These are phyloP conservation scores for Tachysurus vachellii DNA, from an alignment of 2,113 vertebrate genomes.

Conservation along the genomic window DNA sequence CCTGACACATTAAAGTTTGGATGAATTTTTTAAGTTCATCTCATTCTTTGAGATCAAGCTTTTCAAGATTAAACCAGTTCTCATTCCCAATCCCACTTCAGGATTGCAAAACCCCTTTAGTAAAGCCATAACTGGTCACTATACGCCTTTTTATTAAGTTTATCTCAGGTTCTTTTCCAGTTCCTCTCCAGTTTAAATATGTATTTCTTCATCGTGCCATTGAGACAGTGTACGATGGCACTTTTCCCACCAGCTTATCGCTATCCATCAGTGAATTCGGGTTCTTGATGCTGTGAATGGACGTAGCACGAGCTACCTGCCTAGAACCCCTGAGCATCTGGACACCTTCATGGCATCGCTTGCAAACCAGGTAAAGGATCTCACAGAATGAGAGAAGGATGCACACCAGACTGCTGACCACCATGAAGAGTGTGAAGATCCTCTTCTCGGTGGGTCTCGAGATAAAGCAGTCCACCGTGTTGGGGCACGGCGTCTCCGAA, in stretches of 20 bases:
- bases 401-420: slow-evolving; percentile 80
- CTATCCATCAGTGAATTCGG: slow-evolving; percentile 53
- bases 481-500: slow-evolving; percentile 80
- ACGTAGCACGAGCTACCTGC: slow-evolving; percentile 43
- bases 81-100: neutral
- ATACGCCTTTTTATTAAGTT: neutral
- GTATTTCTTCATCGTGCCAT: slow-evolving; percentile 14
- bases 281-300: slow-evolving; percentile 52
- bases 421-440: slow-evolving; percentile 96
- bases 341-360: slow-evolving; percentile 74
- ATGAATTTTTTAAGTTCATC: too few relatives aligned
- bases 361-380: slow-evolving; percentile 83
- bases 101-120: neutral
- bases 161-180: slow-evolving; percentile 1
- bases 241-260: slow-evolving; percentile 33
- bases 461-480: slow-evolving; percentile 93
- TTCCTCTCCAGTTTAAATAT: neutral
- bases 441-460: slow-evolving; percentile 89
- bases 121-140: neutral
- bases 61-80: neutral
- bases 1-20: neutral
- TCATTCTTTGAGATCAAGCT: slow-evolving; percentile 18
- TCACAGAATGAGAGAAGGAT: slow-evolving; percentile 84
- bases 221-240: slow-evolving; percentile 57
- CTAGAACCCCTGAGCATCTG: neutral